A percentile compares a stretch with the other conserved stretches of the same genome.
Conservation (phyloP, 2,113 vertebrate genomes). For the Sardina pilchardus region DNA sequence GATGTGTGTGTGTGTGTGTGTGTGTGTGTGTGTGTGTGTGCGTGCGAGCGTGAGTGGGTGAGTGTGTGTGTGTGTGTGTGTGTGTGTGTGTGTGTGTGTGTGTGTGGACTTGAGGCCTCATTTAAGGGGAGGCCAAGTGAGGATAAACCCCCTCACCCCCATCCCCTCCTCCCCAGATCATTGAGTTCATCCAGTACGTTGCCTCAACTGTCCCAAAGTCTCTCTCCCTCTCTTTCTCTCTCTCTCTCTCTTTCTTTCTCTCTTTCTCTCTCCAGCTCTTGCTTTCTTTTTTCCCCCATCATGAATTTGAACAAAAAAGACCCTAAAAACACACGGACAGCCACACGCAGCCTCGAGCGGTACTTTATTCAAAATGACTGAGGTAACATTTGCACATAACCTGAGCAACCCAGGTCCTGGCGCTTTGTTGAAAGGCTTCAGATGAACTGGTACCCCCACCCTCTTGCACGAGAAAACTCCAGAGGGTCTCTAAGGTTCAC, state of each 20-base stretch:
- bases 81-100: not conserved
- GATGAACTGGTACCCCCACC: not conserved
- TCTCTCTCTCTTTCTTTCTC: too few relatives aligned
- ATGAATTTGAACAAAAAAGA: not conserved
- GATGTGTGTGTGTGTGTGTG: not conserved
- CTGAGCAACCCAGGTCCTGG: not conserved
- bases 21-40: not conserved
- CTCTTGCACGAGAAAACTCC: not conserved
- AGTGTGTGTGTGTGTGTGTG: not conserved
- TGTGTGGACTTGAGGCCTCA: constrained; percentile 14
- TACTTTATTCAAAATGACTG: not conserved
- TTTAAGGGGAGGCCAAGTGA: constrained; percentile 14
- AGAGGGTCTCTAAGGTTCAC: not conserved
- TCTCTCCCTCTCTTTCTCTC: not conserved
- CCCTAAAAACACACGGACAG: not conserved
- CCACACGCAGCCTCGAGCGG: not conserved
- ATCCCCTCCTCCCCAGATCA: constrained; percentile 9
- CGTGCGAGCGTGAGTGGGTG: not conserved
- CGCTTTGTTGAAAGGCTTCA: not conserved
- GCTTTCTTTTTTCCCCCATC: not conserved
- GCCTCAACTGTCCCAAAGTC: constrained; percentile 8
- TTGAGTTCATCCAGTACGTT: constrained; percentile 2
- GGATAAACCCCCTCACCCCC: constrained; percentile 1
- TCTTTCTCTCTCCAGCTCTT: too few relatives aligned
- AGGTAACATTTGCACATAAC: constrained; percentile 7